phyloP scores from a whole-genome alignment of 2,888 invertebrate species.

The Noctuana brunneofusca region DNA sequence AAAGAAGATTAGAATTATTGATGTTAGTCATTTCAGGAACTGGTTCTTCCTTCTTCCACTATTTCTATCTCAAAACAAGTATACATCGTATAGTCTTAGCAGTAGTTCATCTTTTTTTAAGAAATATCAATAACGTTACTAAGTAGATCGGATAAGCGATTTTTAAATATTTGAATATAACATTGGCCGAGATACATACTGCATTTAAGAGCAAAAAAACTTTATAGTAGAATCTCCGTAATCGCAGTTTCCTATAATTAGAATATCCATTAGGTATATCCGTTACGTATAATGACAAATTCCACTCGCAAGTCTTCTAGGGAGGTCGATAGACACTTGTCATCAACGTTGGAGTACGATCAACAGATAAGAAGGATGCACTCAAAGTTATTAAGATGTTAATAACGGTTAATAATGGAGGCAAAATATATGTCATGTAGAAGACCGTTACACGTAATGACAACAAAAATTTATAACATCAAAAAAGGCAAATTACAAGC shows the following conservation, averaged over 20 bases:
- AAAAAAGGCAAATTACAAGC: neutral
- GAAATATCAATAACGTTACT: too few species aligned
- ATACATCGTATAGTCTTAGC: too few species aligned
- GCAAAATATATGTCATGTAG: neutral
- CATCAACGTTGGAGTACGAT: neutral
- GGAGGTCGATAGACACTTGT: neutral
- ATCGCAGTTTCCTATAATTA: neutral
- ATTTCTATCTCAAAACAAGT: too few species aligned
- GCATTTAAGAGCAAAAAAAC: too few species aligned
- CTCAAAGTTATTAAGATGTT: neutral
- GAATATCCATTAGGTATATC: slow-evolving; percentile 6
- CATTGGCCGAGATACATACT: too few species aligned
- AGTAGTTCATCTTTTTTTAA: too few species aligned
- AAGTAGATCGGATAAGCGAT: too few species aligned
- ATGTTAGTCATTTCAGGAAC: too few species aligned
- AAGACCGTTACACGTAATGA: neutral
- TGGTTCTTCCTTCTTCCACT: too few species aligned
- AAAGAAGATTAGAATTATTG: too few species aligned
- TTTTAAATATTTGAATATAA: too few species aligned
- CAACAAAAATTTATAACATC: neutral
- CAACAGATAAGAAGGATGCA: neutral
- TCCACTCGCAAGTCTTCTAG: neutral
- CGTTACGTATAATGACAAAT: slow-evolving; percentile 16
- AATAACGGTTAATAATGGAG: slow-evolving; percentile 1
- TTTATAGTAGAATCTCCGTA: too few species aligned